Evolutionary conservation across 2,888 invertebrate species (phyloP).

Genomic region (Epirrita christyi): DNA sequence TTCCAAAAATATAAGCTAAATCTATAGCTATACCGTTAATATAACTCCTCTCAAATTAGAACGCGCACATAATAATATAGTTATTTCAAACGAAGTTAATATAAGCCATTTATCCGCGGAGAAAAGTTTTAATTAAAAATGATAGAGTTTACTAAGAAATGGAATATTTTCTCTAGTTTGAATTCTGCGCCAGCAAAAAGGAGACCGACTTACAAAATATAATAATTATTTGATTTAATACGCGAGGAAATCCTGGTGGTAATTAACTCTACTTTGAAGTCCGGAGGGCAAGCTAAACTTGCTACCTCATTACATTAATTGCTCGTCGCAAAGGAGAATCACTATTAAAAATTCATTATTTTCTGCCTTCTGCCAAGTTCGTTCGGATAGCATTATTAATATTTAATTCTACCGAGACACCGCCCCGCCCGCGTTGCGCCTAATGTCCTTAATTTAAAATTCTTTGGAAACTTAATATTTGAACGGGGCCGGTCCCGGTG

Average conservation of each 20-base stretch:
- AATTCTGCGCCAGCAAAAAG: conserved; percentile 3
- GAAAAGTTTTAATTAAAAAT: conserved; percentile 25
- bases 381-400: conserved; percentile 75
- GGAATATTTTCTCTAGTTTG: conserved; percentile 6
- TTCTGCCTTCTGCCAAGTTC: conserved; percentile 63
- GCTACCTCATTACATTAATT: conserved; percentile 77
- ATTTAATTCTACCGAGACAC: conserved; percentile 75
- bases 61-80: conserved; percentile 21
- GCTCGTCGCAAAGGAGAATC: conserved; percentile 68
- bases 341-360: conserved; percentile 80
- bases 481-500: conserved; percentile 64
- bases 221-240: conserved; percentile 20
- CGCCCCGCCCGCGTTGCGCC: conserved; percentile 46
- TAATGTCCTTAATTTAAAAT: conserved; percentile 80
- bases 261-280: conserved; percentile 57
- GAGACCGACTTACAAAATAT: conserved; percentile 1
- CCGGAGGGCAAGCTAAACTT: conserved; percentile 58
- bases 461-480: conserved; percentile 82
- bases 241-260: conserved; percentile 50
- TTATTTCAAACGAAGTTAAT: conserved; percentile 25
- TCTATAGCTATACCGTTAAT: conserved; percentile 31
- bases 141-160: conserved; percentile 11
- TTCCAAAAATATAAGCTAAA: conserved; percentile 35
- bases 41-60: conserved; percentile 32
- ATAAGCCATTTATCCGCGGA: conserved; percentile 16